Conservation (phyloP, 2,113 vertebrate genomes). For the Prochilodus magdalenae region DNA sequence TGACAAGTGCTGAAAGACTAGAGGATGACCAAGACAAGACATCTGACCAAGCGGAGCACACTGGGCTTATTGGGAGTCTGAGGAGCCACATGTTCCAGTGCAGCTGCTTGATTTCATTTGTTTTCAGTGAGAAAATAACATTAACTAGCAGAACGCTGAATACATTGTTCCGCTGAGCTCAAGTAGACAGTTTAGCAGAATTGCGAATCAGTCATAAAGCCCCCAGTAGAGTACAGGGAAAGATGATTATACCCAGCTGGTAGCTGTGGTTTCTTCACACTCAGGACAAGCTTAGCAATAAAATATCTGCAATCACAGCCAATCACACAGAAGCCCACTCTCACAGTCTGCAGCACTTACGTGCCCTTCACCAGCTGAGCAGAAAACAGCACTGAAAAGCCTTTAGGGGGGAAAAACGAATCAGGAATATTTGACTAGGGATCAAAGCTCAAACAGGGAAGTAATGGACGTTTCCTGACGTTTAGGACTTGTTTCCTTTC, state of each 20-base stretch:
- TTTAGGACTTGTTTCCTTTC: neutral
- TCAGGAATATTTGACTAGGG: neutral
- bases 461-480: neutral
- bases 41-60: too few relatives aligned
- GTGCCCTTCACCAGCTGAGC: neutral
- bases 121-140: neutral
- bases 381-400: neutral
- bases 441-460: neutral
- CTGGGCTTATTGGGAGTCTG: too few relatives aligned
- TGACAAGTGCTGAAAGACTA: too few relatives aligned
- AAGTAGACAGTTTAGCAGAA: constrained; percentile 1
- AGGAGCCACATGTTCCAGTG: neutral
- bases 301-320: constrained; percentile 3
- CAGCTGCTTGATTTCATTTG: constrained; percentile 2
- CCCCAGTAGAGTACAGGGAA: neutral
- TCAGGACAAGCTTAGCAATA: constrained; percentile 2
- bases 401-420: constrained; percentile 1
- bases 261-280: constrained; percentile 7
- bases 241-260: constrained; percentile 11
- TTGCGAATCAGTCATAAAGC: neutral
- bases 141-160: neutral
- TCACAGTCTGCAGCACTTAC: neutral
- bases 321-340: neutral
- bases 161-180: neutral
- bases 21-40: too few relatives aligned